Evolutionary conservation across 1,140 invertebrate species (phyloP).

Genomic region (Microplitis demolitor): DNA sequence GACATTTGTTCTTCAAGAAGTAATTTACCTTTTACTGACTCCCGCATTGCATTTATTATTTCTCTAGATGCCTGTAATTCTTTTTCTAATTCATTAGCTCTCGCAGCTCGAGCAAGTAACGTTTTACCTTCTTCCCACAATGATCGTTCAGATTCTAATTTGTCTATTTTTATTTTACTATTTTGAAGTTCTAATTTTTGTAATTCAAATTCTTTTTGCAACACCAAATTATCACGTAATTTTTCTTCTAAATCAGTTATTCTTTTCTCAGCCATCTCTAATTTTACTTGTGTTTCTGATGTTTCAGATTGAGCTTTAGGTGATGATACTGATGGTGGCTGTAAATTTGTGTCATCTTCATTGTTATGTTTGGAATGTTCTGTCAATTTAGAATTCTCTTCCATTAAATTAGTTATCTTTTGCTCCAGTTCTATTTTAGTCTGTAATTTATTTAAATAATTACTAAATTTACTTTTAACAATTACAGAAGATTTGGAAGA

Average conservation of each 20-base stretch:
- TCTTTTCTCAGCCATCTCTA: conserved; percentile 40
- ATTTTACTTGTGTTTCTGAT: conserved; percentile 35
- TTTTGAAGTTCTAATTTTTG: conserved; percentile 49
- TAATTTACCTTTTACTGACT: conserved; percentile 55
- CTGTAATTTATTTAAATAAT: conserved; percentile 31
- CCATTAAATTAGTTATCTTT: conserved; percentile 40
- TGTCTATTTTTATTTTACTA: conserved; percentile 46
- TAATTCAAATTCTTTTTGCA: conserved; percentile 48
- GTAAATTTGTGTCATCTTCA: conserved; percentile 19
- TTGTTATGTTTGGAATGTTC: conserved; percentile 30
- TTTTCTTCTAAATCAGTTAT: conserved; percentile 48
- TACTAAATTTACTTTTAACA: background rate
- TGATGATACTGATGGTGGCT: background rate
- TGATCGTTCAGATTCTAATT: conserved; percentile 46
- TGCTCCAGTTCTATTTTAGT: conserved; percentile 48
- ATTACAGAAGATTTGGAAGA: background rate
- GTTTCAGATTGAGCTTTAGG: conserved; percentile 28
- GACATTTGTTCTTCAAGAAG: conserved; percentile 57
- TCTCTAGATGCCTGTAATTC: conserved; percentile 47
- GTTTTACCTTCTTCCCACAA: conserved; percentile 51
- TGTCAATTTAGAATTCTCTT: conserved; percentile 43
- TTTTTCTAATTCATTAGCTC: conserved; percentile 50
- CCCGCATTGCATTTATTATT: conserved; percentile 42
- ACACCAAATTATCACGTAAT: conserved; percentile 34
- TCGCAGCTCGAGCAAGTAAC: conserved; percentile 41